Evolutionary conservation across 1,140 invertebrate genomes (phyloP).

Genomic region (Pogonus chalceus): DNA sequence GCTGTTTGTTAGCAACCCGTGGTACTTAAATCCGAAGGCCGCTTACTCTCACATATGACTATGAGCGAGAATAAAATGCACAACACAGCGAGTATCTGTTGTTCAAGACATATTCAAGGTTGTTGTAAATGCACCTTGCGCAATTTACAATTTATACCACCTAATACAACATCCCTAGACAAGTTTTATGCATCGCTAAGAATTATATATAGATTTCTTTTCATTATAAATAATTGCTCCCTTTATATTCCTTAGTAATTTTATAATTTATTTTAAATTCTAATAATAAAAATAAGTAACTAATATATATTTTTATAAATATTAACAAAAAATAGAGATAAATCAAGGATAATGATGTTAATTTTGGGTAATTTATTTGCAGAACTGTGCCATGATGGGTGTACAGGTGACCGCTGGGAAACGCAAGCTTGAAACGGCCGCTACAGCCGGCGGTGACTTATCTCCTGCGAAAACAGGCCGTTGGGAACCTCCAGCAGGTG

Average conservation of each 20-base stretch:
- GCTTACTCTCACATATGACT: not conserved
- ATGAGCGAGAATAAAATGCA: not conserved
- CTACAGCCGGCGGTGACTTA: constrained; percentile 28
- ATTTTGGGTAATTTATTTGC: constrained; percentile 29
- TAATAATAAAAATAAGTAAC: not conserved
- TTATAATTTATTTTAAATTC: not conserved
- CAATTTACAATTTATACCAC: not conserved
- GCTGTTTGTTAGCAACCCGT: constrained; percentile 1
- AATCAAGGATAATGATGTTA: not conserved
- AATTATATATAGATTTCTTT: too few relatives aligned
- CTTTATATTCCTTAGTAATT: not conserved
- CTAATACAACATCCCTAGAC: not conserved
- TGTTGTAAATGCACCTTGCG: not conserved
- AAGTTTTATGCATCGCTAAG: too few relatives aligned
- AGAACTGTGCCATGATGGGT: constrained; percentile 69
- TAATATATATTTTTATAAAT: too few relatives aligned
- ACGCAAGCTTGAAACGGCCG: constrained; percentile 43
- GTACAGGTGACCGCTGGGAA: constrained; percentile 62
- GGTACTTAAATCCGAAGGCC: not conserved
- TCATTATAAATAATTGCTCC: not conserved
- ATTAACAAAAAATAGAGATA: not conserved
- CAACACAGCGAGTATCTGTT: not conserved
- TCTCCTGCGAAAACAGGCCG: constrained; percentile 39
- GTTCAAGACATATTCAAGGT: not conserved
- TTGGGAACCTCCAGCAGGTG: constrained; percentile 29